phyloP scores from a whole-genome alignment of 2,113 vertebrate species.

The Charadrius vociferus region DNA sequence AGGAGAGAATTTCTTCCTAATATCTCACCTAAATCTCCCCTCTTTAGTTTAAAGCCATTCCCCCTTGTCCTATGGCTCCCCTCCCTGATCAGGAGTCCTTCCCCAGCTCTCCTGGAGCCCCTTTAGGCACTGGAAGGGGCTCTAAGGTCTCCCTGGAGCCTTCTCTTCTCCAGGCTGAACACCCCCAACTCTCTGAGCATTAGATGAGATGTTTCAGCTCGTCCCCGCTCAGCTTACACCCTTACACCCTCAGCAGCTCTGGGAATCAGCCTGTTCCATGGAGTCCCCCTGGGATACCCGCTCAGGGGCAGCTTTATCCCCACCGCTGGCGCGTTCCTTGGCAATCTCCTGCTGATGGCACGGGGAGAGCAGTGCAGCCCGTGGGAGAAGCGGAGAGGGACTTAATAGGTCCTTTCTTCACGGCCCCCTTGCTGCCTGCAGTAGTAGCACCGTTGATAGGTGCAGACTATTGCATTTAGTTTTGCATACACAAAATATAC shows the following conservation, averaged over 20 bases:
- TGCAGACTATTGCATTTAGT: not conserved
- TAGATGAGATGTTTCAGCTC: not conserved
- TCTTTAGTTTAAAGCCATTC: too few species aligned
- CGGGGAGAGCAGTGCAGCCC: rapidly evolving
- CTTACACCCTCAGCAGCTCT: not conserved
- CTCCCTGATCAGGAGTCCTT: not conserved
- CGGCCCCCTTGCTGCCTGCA: not conserved
- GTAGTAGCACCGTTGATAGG: rapidly evolving
- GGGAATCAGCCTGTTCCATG: not conserved
- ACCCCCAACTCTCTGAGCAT: not conserved
- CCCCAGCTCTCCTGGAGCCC: not conserved
- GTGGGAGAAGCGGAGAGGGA: too few species aligned
- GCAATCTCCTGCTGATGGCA: too few species aligned
- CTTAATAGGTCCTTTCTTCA: too few species aligned
- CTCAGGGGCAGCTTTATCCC: not conserved
- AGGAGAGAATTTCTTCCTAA: too few species aligned
- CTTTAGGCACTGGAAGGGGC: not conserved
- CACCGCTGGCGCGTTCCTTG: rapidly evolving
- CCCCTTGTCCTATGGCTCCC: not conserved
- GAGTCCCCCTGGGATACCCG: rapidly evolving
- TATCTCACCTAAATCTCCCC: too few species aligned
- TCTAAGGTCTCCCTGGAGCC: not conserved
- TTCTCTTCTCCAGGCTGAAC: not conserved
- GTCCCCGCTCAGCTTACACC: not conserved
- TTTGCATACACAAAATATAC: not conserved